A percentile compares a stretch with the other conserved stretches of the same genome.
phyloP scores from a whole-genome alignment of 2,888 invertebrate genomes.

The Neoaliturus tenellus region DNA sequence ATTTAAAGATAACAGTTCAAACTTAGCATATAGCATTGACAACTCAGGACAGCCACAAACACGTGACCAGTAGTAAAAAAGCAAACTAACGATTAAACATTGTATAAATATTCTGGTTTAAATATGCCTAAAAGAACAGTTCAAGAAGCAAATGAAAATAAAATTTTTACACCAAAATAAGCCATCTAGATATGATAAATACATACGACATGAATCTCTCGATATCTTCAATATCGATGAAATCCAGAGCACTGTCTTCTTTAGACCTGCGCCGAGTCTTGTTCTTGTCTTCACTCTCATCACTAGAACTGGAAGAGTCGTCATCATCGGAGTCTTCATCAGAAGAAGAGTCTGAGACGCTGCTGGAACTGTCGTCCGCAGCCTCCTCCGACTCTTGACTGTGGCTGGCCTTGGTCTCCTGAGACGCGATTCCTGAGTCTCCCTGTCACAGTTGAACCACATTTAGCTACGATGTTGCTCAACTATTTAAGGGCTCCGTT shows the following conservation, averaged over 20 bases:
- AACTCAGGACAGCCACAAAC: too few relatives aligned
- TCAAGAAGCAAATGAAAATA: too few relatives aligned
- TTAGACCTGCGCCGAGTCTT: not conserved
- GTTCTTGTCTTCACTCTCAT: not conserved
- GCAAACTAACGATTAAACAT: too few relatives aligned
- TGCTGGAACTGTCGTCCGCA: not conserved
- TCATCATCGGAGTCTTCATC: not conserved
- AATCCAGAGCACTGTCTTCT: slow-evolving; percentile 63
- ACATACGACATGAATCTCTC: slow-evolving; percentile 69
- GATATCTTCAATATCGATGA: slow-evolving; percentile 71
- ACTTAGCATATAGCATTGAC: too few relatives aligned
- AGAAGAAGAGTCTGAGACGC: slow-evolving; percentile 4
- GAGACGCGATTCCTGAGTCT: slow-evolving; percentile 27
- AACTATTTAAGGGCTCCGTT: too few relatives aligned
- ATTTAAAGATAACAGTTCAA: too few relatives aligned
- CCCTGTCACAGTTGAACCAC: not conserved
- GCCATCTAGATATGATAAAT: not conserved
- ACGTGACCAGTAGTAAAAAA: too few relatives aligned
- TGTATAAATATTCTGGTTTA: too few relatives aligned
- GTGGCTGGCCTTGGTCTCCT: not conserved
- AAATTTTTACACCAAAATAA: too few relatives aligned
- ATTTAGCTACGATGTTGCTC: not conserved
- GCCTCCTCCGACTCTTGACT: not conserved
- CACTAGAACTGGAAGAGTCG: slow-evolving; percentile 15
- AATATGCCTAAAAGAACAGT: too few relatives aligned